Conservation (phyloP, 2,888 invertebrate species). For the Sepioteuthis lessoniana region DNA sequence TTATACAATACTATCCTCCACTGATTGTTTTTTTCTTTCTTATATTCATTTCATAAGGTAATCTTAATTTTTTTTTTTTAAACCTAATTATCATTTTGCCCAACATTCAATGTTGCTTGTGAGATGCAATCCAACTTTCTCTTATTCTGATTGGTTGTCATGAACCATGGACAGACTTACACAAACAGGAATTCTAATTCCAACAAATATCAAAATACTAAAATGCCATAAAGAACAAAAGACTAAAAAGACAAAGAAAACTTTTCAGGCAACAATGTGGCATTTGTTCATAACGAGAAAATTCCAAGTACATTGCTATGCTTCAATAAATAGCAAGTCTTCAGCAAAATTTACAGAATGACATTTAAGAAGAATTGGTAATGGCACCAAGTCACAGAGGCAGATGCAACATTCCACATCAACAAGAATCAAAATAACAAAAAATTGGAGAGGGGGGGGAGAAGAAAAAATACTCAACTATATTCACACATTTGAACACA, state of each 20-base stretch:
- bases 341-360: neutral
- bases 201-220: neutral
- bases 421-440: neutral
- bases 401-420: neutral
- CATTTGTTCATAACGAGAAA: neutral
- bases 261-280: neutral
- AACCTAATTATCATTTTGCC: no score
- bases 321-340: neutral
- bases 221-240: neutral
- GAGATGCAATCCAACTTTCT: neutral
- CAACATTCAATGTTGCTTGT: neutral
- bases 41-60: no score
- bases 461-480: no score
- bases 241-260: neutral
- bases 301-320: neutral
- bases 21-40: no score
- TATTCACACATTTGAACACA: no score
- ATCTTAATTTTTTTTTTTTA: no score
- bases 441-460: neutral
- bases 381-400: neutral
- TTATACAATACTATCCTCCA: no score
- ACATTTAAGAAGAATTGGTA: neutral
- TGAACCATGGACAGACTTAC: neutral
- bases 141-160: neutral
- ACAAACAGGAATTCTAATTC: neutral